Evolutionary conservation across 1,140 invertebrate genomes (phyloP).

Genomic region (Eumeta japonica): DNA sequence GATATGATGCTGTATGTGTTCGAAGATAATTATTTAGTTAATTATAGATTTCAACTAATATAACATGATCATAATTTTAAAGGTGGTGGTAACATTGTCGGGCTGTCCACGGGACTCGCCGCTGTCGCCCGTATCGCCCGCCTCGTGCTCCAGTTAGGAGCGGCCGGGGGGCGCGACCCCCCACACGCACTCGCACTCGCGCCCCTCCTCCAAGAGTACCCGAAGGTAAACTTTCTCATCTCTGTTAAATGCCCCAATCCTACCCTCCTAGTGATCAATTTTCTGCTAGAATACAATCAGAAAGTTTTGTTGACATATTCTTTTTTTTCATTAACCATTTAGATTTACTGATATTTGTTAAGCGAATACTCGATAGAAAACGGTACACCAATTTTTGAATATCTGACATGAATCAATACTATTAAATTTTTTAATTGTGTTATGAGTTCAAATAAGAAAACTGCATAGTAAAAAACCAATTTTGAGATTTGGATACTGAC

Average conservation of each 20-base stretch:
- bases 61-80: too few species aligned
- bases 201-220: constrained; percentile 53
- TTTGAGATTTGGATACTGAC: too few species aligned
- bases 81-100: constrained; percentile 84
- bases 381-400: not conserved
- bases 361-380: not conserved
- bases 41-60: too few species aligned
- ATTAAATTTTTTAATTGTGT: too few species aligned
- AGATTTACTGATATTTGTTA: not conserved
- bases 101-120: constrained; percentile 81
- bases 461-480: too few species aligned
- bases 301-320: too few species aligned
- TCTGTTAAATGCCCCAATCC: constrained; percentile 32
- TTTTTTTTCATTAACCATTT: constrained; percentile 3
- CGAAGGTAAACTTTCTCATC: constrained; percentile 45
- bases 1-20: too few species aligned
- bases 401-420: too few species aligned
- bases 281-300: too few species aligned
- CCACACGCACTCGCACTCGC: constrained; percentile 51
- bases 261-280: too few species aligned
- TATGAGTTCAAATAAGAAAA: too few species aligned
- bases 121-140: constrained; percentile 80
- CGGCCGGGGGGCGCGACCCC: constrained; percentile 56
- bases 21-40: too few species aligned
- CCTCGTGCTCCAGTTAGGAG: constrained; percentile 85